phyloP scores from a whole-genome alignment of 2,113 vertebrate species.

The Cavia porcellus region DNA sequence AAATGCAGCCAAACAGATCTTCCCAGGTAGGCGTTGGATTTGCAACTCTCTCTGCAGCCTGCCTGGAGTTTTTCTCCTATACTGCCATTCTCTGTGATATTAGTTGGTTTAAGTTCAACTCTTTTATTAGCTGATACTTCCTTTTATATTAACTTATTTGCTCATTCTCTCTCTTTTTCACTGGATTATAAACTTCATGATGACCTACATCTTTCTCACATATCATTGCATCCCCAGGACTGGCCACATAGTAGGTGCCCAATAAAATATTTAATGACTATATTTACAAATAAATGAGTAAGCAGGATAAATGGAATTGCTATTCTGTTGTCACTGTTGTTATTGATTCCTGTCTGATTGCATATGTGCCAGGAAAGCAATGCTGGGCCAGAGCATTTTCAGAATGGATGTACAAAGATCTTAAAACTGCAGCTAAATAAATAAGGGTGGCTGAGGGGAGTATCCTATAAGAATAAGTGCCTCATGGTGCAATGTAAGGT shows the following conservation, averaged over 20 bases:
- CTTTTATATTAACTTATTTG: background rate
- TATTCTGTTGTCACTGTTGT: background rate
- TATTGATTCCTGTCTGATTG: background rate
- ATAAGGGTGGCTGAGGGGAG: background rate
- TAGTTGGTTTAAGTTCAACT: background rate
- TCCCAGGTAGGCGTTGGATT: background rate
- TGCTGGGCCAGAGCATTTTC: background rate
- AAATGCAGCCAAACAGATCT: conserved; percentile 6
- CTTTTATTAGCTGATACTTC: background rate
- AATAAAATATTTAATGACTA: conserved; percentile 20
- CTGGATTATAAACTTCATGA: background rate
- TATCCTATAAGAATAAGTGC: background rate
- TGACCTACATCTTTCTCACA: background rate
- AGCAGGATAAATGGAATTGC: background rate
- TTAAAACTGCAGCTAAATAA: background rate
- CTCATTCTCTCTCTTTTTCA: background rate
- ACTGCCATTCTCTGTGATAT: background rate
- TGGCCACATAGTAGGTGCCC: background rate
- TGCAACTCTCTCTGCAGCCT: background rate
- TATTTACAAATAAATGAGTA: conserved; percentile 16
- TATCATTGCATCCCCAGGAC: background rate
- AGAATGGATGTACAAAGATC: background rate
- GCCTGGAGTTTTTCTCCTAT: background rate
- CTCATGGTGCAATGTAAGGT: background rate
- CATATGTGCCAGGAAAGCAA: background rate